Evolutionary conservation across 2,888 invertebrate genomes (phyloP).

Genomic region (Drosophila antonietae): DNA sequence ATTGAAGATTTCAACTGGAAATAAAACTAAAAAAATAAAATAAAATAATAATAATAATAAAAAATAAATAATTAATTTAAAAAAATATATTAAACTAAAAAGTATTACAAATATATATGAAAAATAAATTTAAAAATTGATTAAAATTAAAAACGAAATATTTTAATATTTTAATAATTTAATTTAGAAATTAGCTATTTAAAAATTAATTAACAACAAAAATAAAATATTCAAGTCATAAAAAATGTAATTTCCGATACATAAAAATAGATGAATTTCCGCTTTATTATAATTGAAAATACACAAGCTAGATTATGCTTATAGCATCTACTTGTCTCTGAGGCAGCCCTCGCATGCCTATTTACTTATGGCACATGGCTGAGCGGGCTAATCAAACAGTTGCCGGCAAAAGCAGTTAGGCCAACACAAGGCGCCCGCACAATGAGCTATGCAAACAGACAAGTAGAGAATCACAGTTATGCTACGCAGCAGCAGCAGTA

Average conservation of each 20-base stretch:
- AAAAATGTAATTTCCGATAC: too few species aligned
- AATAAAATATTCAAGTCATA: neutral
- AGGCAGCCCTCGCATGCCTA: conserved; percentile 30
- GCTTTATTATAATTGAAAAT: neutral
- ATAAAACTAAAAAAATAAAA: too few species aligned
- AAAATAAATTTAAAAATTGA: too few species aligned
- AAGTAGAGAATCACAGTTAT: conserved; percentile 41
- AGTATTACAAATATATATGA: too few species aligned
- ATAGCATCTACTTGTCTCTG: neutral
- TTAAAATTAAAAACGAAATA: too few species aligned
- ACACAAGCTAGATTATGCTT: neutral
- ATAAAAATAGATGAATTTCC: too few species aligned
- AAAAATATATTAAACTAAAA: too few species aligned
- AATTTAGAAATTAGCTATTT: too few species aligned
- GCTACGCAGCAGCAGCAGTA: conserved; percentile 19
- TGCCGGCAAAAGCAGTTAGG: conserved; percentile 51
- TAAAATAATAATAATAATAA: too few species aligned
- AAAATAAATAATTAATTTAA: too few species aligned
- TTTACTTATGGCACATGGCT: conserved; percentile 47
- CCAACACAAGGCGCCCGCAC: conserved; percentile 39
- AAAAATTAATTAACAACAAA: neutral
- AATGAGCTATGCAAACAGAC: conserved; percentile 48
- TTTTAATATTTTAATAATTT: too few species aligned
- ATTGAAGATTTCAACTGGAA: neutral
- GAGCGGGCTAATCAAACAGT: conserved; percentile 67